Percentiles rank a stretch among this genome's conserved stretches.
Conservation (phyloP, 1,140 invertebrate genomes). For the Meloidogyne hapla region DNA sequence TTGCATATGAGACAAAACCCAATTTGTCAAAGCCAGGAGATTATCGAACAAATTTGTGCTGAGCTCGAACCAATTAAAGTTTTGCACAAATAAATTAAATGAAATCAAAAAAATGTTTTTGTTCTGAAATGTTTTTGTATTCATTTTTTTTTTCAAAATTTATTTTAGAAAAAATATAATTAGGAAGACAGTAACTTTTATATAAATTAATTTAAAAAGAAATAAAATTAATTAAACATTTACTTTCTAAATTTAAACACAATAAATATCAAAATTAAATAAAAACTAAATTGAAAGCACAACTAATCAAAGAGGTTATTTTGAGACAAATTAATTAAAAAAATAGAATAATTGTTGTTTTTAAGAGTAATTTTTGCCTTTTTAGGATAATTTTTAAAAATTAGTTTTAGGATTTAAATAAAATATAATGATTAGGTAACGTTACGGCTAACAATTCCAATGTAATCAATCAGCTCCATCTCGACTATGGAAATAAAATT, state of each 20-base stretch:
- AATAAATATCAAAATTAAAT: not conserved
- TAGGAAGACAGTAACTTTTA: no score
- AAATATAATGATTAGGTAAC: no score
- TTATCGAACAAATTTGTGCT: not conserved
- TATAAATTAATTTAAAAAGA: not conserved
- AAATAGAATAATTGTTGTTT: no score
- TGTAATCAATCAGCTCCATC: no score
- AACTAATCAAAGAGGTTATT: not conserved
- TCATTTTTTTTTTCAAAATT: not conserved
- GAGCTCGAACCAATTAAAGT: constrained; percentile 18
- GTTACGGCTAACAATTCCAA: no score
- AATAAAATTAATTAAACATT: not conserved
- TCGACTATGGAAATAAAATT: no score
- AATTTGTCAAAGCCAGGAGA: constrained; percentile 11
- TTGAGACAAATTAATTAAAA: not conserved
- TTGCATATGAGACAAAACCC: constrained; percentile 42
- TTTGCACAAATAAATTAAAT: constrained; percentile 13
- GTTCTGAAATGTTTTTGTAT: no score
- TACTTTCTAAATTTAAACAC: constrained; percentile 7
- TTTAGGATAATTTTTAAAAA: no score
- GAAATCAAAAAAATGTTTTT: no score
- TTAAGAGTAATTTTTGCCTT: no score
- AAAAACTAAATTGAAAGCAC: not conserved
- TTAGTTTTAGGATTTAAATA: no score
- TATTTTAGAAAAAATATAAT: no score